Conservation (phyloP, 1,140 invertebrate genomes). For the Hermatobates lingyangjiaoensis region DNA sequence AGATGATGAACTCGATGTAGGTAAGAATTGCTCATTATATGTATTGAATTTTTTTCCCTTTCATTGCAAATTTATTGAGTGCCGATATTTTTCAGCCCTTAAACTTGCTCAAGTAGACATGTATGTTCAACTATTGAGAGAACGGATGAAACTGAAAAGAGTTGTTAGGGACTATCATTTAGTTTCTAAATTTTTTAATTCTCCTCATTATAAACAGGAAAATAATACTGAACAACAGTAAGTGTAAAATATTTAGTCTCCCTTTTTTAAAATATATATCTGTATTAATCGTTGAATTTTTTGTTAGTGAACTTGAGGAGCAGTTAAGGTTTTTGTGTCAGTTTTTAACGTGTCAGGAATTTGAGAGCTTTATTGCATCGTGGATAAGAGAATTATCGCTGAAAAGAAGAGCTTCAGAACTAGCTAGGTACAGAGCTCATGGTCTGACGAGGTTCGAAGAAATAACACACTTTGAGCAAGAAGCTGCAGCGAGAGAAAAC, state of each 20-base stretch:
- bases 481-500: conserved; percentile 6
- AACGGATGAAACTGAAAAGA: conserved; percentile 69
- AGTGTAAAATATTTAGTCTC: no score
- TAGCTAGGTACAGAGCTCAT: conserved; percentile 60
- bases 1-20: conserved; percentile 76
- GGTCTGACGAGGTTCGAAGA: conserved; percentile 63
- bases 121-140: conserved; percentile 64
- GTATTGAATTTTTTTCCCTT: not conserved
- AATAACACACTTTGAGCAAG: conserved; percentile 61
- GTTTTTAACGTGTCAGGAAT: conserved; percentile 67
- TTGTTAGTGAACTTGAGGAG: conserved; percentile 49
- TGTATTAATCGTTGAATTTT: no score
- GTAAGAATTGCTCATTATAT: conserved; percentile 22
- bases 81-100: conserved; percentile 25
- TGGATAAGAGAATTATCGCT: conserved; percentile 67
- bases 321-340: conserved; percentile 67
- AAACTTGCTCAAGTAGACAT: conserved; percentile 72
- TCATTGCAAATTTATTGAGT: conserved; percentile 20
- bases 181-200: conserved; percentile 53
- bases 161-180: conserved; percentile 72
- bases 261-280: no score
- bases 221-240: conserved; percentile 7
- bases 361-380: conserved; percentile 49
- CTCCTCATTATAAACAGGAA: conserved; percentile 25
- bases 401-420: conserved; percentile 56